These are phyloP conservation scores for Amphipoea oculea DNA, from an alignment of 2,888 invertebrate genomes.

Conservation along the genomic window DNA sequence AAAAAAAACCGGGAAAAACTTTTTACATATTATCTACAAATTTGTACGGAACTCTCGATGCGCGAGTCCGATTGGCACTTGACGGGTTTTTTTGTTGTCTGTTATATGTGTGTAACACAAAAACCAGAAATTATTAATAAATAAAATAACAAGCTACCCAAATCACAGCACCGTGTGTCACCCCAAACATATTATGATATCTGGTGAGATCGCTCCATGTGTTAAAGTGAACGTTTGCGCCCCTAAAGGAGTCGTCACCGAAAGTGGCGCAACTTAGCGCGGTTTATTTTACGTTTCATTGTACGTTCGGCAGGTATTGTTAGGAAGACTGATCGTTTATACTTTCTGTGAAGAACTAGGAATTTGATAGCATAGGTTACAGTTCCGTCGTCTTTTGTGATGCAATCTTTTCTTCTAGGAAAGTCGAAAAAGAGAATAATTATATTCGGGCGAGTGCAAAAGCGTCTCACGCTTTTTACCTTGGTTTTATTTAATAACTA, in stretches of 20 bases:
- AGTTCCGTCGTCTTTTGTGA: constrained; percentile 7
- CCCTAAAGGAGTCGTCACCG: constrained; percentile 50
- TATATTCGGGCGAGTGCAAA: neutral
- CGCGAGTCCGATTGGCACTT: too few species aligned
- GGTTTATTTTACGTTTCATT: constrained; percentile 54
- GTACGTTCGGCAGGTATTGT: constrained; percentile 43
- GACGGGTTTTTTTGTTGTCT: too few species aligned
- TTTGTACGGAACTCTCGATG: too few species aligned
- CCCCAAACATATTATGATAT: constrained; percentile 76
- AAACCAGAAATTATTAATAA: neutral
- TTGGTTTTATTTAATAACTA: neutral
- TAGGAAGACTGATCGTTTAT: constrained; percentile 27
- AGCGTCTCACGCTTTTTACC: neutral
- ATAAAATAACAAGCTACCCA: constrained; percentile 2
- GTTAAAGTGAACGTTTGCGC: constrained; percentile 69
- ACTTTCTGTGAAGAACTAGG: constrained; percentile 1
- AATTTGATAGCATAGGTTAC: neutral
- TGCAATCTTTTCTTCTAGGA: neutral
- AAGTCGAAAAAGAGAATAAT: too few species aligned
- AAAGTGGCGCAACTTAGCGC: constrained; percentile 44
- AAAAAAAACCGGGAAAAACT: too few species aligned
- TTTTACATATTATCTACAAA: too few species aligned
- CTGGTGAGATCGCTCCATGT: constrained; percentile 74
- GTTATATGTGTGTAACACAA: too few species aligned
- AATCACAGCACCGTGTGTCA: constrained; percentile 56